These are phyloP conservation scores for Anticlea derivata DNA, from an alignment of 2,888 invertebrate genomes.

Conservation along the genomic window DNA sequence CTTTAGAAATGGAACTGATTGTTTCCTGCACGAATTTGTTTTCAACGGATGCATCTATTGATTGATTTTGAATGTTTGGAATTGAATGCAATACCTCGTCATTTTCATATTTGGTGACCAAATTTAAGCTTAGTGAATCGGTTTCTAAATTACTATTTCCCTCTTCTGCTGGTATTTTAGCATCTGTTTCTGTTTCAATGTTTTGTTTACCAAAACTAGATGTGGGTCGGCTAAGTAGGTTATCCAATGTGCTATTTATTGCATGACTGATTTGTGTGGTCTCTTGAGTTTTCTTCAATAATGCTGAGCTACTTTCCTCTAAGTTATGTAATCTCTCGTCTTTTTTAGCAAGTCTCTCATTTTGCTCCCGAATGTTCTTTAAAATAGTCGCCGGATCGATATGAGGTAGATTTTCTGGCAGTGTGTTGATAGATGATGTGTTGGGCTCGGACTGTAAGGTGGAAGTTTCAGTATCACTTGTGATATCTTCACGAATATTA, in stretches of 20 bases:
- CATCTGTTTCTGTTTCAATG: constrained; percentile 2
- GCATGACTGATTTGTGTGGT: constrained; percentile 44
- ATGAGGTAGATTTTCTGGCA: constrained; percentile 11
- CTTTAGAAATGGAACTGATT: neutral
- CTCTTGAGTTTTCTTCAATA: constrained; percentile 46
- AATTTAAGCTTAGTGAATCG: neutral
- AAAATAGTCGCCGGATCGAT: constrained; percentile 53
- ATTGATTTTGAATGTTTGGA: neutral
- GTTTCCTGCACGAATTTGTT: neutral
- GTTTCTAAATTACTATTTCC: neutral
- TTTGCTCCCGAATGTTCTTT: constrained; percentile 48
- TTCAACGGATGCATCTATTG: neutral
- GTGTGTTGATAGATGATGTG: constrained; percentile 22
- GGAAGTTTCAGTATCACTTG: constrained; percentile 12
- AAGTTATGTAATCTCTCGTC: constrained; percentile 50
- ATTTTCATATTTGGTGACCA: neutral
- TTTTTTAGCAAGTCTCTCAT: constrained; percentile 48
- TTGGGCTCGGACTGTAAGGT: constrained; percentile 22
- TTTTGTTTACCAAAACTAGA: constrained; percentile 12
- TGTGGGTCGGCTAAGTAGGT: constrained; percentile 38
- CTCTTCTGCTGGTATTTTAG: neutral
- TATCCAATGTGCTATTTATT: constrained; percentile 46
- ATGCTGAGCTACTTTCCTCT: constrained; percentile 44
- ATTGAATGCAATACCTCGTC: neutral
- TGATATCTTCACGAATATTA: constrained; percentile 6